phyloP scores from a whole-genome alignment of 2,888 invertebrate genomes.

The Ephialtes manifestator region DNA sequence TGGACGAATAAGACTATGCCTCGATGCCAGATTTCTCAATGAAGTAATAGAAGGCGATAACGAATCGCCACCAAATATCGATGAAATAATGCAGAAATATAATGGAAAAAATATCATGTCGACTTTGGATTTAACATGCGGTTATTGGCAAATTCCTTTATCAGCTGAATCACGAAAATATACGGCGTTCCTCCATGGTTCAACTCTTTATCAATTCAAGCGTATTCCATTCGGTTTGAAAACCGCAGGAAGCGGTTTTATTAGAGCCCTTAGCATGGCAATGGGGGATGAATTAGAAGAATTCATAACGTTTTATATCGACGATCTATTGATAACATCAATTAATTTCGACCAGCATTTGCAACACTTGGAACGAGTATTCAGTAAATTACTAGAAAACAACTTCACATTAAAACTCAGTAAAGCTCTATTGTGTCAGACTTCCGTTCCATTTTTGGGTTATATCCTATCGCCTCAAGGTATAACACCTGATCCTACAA shows the following conservation, averaged over 20 bases:
- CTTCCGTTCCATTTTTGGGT: constrained; percentile 67
- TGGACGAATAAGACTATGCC: constrained; percentile 75
- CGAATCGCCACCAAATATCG: neutral
- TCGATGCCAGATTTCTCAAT: constrained; percentile 78
- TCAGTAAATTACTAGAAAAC: constrained; percentile 62
- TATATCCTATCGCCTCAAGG: constrained; percentile 50
- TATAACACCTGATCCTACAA: constrained; percentile 54
- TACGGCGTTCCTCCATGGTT: constrained; percentile 12
- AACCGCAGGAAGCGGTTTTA: too few species aligned
- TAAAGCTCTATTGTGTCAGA: constrained; percentile 25
- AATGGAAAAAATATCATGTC: constrained; percentile 24
- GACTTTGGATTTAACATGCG: constrained; percentile 5
- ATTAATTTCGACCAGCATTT: constrained; percentile 34
- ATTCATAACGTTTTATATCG: constrained; percentile 24
- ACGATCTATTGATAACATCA: constrained; percentile 16
- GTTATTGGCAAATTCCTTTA: constrained; percentile 22
- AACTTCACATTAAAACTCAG: constrained; percentile 70
- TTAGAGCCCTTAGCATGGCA: constrained; percentile 20
- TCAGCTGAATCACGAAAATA: constrained; percentile 7
- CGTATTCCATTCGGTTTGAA: too few species aligned
- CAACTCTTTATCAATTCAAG: constrained; percentile 18
- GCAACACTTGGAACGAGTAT: constrained; percentile 68
- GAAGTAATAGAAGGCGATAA: constrained; percentile 72
- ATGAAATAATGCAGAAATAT: constrained; percentile 27
- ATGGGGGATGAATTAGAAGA: constrained; percentile 16